Evolutionary conservation across 2,888 invertebrate species (phyloP).

Genomic region (Electrophaes corylata): DNA sequence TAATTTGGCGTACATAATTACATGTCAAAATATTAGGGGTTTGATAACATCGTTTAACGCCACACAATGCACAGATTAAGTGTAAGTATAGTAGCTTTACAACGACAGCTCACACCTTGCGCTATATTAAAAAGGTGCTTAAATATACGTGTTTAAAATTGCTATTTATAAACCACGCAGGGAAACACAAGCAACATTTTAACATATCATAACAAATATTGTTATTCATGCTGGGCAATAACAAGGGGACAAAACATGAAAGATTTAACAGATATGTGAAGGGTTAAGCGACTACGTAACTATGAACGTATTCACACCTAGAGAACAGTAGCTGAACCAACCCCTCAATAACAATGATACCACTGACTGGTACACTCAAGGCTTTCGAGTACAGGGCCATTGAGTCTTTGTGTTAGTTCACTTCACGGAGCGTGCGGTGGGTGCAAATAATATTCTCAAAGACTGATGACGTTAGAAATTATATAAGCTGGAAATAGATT

Average conservation of each 20-base stretch:
- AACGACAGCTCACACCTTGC: conserved; percentile 15
- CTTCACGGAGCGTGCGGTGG: not conserved
- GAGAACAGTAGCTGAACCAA: conserved; percentile 9
- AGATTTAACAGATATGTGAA: not conserved
- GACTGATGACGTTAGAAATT: not conserved
- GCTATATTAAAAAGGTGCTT: conserved; percentile 17
- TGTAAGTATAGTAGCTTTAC: conserved; percentile 8
- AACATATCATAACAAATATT: not conserved
- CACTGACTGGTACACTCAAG: conserved; percentile 14
- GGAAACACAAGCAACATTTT: conserved; percentile 7
- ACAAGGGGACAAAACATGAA: conserved; percentile 8
- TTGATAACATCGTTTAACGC: conserved; percentile 40
- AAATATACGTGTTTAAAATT: conserved; percentile 12
- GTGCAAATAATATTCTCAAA: not conserved
- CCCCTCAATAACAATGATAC: conserved; percentile 5
- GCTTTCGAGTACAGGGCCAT: not conserved
- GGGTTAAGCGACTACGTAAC: conserved; percentile 1
- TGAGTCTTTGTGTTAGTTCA: not conserved
- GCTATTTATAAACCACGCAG: conserved; percentile 6
- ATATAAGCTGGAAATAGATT: not conserved
- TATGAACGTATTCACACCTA: not conserved
- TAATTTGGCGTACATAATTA: conserved; percentile 40
- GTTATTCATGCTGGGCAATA: not conserved
- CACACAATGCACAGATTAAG: conserved; percentile 46
- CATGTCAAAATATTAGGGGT: conserved; percentile 41